Conservation (phyloP, 2,888 invertebrate species). For the Orthosia cruda region DNA sequence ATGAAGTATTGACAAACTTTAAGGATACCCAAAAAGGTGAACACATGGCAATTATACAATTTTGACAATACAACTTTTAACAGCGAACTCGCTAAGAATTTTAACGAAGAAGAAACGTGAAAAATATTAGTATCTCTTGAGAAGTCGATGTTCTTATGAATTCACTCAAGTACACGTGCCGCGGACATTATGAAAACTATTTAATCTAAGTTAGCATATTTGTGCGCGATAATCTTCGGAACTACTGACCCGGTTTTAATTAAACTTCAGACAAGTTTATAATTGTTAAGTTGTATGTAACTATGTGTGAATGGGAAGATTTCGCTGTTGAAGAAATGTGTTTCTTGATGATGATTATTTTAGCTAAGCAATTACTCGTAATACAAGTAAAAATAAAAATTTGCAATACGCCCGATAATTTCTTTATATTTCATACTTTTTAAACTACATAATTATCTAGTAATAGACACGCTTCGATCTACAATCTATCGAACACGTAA, state of each 20-base stretch:
- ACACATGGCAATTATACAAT: background rate
- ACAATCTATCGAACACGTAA: too few relatives aligned
- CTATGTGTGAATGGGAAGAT: slow-evolving; percentile 34
- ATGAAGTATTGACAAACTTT: background rate
- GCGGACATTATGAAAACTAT: slow-evolving; percentile 53
- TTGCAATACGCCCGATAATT: too few relatives aligned
- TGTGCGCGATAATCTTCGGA: slow-evolving; percentile 60
- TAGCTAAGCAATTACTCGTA: background rate
- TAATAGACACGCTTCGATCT: too few relatives aligned
- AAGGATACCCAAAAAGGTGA: background rate
- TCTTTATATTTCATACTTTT: too few relatives aligned
- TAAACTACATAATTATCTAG: too few relatives aligned
- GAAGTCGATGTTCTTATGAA: slow-evolving; percentile 44
- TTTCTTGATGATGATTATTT: background rate
- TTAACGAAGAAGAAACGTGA: background rate
- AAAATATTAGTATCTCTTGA: slow-evolving; percentile 4
- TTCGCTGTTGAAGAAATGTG: slow-evolving; percentile 9
- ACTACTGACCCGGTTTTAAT: slow-evolving; percentile 66
- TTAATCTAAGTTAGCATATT: slow-evolving; percentile 65
- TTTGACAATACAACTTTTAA: background rate
- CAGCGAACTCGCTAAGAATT: slow-evolving; percentile 8
- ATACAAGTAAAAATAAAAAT: too few relatives aligned
- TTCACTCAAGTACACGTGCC: slow-evolving; percentile 7
- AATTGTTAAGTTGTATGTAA: slow-evolving; percentile 49
- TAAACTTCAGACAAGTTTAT: slow-evolving; percentile 61